Percentiles rank a stretch among this genome's conserved stretches.
Conservation (phyloP, 2,113 vertebrate species). For the rat (Rattus norvegicus) region DNA sequence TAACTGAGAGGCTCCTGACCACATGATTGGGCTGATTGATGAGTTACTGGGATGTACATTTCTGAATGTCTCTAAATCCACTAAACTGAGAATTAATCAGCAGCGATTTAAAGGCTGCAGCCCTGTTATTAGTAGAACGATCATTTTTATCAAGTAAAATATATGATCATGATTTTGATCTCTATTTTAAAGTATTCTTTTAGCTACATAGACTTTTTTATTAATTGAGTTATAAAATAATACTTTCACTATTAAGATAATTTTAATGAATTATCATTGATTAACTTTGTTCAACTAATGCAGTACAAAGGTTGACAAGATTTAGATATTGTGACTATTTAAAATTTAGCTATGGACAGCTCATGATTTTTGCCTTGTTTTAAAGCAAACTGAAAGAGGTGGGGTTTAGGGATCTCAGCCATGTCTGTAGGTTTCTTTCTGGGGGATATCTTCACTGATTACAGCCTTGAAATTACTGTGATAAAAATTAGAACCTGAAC, state of each 20-base stretch:
- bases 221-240: conserved; percentile 62
- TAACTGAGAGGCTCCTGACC: conserved; percentile 79
- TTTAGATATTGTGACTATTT: conserved; percentile 38
- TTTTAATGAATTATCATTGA: conserved; percentile 54
- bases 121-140: conserved; percentile 78
- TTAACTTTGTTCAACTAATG: conserved; percentile 58
- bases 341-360: not conserved
- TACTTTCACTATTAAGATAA: conserved; percentile 57
- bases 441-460: not conserved
- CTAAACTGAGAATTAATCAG: conserved; percentile 85
- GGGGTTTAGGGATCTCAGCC: not conserved
- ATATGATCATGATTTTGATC: conserved; percentile 58
- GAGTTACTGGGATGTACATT: conserved; percentile 80
- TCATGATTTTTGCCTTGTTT: not conserved
- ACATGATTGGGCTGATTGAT: conserved; percentile 83
- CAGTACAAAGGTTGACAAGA: conserved; percentile 18
- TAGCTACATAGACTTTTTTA: not conserved
- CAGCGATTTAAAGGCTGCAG: conserved; percentile 72
- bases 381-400: conserved; percentile 8
- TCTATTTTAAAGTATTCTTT: conserved; percentile 61
- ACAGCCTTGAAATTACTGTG: not conserved
- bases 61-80: conserved; percentile 77
- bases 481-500: not conserved
- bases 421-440: not conserved
- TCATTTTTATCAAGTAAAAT: conserved; percentile 58